Evolutionary conservation across 2,888 invertebrate species (phyloP), one percentile per base, ranked within the genome.

Genomic region (Steromphala cineraria): DNA sequence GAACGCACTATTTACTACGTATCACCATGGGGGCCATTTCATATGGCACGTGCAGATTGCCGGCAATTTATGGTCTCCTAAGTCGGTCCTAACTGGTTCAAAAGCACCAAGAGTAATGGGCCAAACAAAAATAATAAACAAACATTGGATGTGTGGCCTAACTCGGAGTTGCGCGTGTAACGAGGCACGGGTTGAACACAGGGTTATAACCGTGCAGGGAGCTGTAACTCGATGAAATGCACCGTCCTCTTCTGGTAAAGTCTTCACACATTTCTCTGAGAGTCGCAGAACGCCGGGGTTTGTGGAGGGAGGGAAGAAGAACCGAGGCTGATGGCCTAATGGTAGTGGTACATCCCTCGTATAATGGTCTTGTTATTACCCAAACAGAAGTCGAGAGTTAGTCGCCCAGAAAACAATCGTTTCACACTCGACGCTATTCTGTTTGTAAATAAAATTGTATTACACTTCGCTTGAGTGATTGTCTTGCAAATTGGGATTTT

Each of bases 41-140:
- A 24, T 46, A 28, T 62, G 62, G 62, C 62, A 62, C 62, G 62
- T 62, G 62, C 62, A 62, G 62, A 62, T 62, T 62, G 62, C 62
- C 62, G 62, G 24, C 62, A 62, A 62, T 62, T 62, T 62, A 62
- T 62, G 62, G 62, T 62, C 62, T 62, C 62, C 28, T 62, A 62
- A 62, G 28, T 62, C 28, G 62, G 62, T 17, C 13, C 62, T 62
- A 62, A 62, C 62, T 62, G 62, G 62, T 62, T 62, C 62, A 62
- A 62, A 62, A 62, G 62, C 24, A 62, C 28, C 62, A 28, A 3
- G 62, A 17, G 62, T 62, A 62, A 62, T 62, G 62, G 62, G 28
- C 62, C 62, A 28, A 24, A 62, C 62, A 24, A 62, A 24, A 62
- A 62, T 62, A 62, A 62, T 62, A 62, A 62, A 62, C 62, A 62